Base-by-base conservation (phyloP, 2,797 vertebrate genomes). In the Acomys russatus region DNA sequence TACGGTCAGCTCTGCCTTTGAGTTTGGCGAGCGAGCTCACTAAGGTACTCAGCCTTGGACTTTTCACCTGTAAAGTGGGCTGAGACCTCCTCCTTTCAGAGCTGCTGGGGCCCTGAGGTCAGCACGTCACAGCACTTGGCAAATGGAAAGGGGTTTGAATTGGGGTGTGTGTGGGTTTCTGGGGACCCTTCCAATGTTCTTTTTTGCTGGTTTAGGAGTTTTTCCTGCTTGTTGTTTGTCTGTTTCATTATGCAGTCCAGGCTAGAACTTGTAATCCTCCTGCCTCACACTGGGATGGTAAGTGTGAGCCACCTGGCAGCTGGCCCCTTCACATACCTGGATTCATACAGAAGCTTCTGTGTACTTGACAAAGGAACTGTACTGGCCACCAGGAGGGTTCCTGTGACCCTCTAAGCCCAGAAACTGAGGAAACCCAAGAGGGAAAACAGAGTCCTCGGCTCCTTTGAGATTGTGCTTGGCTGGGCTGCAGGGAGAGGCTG, bases 381-480 rank as follows among this genome's bases (percentile, higher is more conserved):
- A 44, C 77, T 54, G 77, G 30, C 14, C 61, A 74, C 70, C 35
- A 71, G 70, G 35, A 18, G 66, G n/a, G 56, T 77, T 90, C 59
- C 76, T 33, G 20, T 54, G 77, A 83, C 10, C 33, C 82, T 73
- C 15, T 22, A 59, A 80, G 68, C 61, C 77, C 14, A 56, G 73
- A 1, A 18, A 93, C 56, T 74, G 63, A 94, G 66, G 70, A 92
- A 90, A 80, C 59, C 7, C 76, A 86, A 51, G 44, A 25, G 56
- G 35, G 89, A 33, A 68, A 71, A 49, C 3, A 51, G 10, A 38
- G 68, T 51, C 18, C 51, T 92, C 35, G 79, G 33, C n/a, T 90
- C 61, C 66, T 91, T 80, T n/a, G n/a, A 94, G 51, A 77, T 59
- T 92, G 15, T 28, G 80, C 56, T 82, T 84, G 68, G 38, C 59